Evolutionary conservation across 2,797 vertebrate species (phyloP), one percentile per base, ranked within the genome.

Genomic region (Amazonetta brasiliensis): DNA sequence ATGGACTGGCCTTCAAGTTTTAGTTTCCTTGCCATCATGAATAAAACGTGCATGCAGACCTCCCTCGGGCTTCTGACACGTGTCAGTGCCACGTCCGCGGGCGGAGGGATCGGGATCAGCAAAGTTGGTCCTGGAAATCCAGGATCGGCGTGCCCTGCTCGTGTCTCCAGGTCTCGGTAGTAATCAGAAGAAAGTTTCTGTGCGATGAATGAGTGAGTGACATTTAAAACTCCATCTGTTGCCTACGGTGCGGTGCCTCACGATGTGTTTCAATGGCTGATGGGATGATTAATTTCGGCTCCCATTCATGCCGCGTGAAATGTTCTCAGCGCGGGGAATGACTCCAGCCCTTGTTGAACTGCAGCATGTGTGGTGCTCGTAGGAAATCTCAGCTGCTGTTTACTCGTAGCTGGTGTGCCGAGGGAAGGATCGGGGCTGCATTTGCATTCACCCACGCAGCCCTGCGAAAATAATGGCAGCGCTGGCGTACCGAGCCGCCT

Each of bases 181-280:
- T 71, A 87, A 81, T 46, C n/a, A 48, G 89, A 30, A 66, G 43
- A 71, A 93, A 85, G 68, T 81, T 94, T 81, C 73, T 67, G 37
- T 11, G 54, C 20, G 0, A 26, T 96, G 93, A 90, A 91, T 93
- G 93, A 97, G 88, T 60, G 87, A 96, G 71, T 89, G 93, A 90
- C 94, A 89, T 95, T 95, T 93, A 55, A 54, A 89, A 78, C 82
- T 93, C 93, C 96, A 90, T 96, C 95, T 93, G 92, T 85, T 84
- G 94, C 86, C 92, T 77, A 75, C 18, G 2, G 87, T 69, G 81
- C 5, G 12, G 62, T 80, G 86, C 87, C 83, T 72, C 80, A 17
- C 15, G 8, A 54, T 13, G 64, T 12, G 60, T 93, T 91, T 87
- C 90, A 64, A 17, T 46, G 95, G 91, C 76, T 82, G 92, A 90